Percentiles rank a stretch among this genome's conserved stretches.
These are phyloP conservation scores for Parnassius apollo DNA, from an alignment of 2,888 invertebrate species.

Conservation along the genomic window DNA sequence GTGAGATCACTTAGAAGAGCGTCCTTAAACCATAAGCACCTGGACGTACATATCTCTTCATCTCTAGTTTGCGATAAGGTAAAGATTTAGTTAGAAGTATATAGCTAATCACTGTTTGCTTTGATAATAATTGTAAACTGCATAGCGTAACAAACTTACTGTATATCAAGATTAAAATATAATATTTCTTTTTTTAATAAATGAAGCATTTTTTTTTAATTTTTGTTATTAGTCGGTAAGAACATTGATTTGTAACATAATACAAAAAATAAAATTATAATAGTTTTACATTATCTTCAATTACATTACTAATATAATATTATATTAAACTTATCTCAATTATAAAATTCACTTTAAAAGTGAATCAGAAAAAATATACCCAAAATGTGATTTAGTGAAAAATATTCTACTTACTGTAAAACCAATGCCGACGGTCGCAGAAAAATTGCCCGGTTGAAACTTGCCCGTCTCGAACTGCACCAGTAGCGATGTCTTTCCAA, in stretches of 20 bases:
- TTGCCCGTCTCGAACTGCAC: slow-evolving; percentile 96
- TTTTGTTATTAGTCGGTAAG: too few relatives aligned
- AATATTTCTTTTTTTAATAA: too few relatives aligned
- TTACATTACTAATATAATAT: background rate
- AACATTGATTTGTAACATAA: too few relatives aligned
- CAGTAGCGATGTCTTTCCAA: slow-evolving; percentile 94
- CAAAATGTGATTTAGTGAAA: background rate
- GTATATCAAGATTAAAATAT: too few relatives aligned
- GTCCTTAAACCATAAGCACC: slow-evolving; percentile 10
- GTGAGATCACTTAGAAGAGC: slow-evolving; percentile 13
- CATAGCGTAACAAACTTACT: too few relatives aligned
- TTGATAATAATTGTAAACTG: too few relatives aligned
- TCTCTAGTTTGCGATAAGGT: background rate
- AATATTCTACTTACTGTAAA: slow-evolving; percentile 88
- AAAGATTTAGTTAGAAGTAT: background rate
- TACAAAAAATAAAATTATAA: too few relatives aligned
- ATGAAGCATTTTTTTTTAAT: too few relatives aligned
- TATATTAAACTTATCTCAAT: background rate
- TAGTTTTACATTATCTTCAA: too few relatives aligned
- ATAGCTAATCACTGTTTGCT: too few relatives aligned
- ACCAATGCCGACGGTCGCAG: slow-evolving; percentile 96
- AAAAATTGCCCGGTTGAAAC: slow-evolving; percentile 94
- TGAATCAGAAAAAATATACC: background rate
- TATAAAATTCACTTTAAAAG: too few relatives aligned
- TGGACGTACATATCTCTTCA: background rate